Base-by-base conservation (phyloP, 1,140 invertebrate species). In the Zaprionus nigranus region DNA sequence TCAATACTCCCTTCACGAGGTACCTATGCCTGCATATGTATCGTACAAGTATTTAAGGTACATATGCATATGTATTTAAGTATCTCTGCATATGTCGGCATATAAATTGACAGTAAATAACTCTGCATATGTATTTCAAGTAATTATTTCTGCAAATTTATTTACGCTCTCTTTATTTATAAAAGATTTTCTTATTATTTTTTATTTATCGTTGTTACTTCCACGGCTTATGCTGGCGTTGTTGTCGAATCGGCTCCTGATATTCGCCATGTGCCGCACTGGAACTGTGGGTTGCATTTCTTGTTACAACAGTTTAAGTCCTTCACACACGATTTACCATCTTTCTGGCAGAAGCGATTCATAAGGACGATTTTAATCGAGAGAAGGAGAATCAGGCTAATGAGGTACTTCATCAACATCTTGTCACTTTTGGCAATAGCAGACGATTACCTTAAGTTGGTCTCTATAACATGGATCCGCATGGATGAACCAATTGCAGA, bases 241-340 rank as follows among this genome's bases (percentile, higher is more conserved):
- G 6, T 30, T 30, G 28, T 30, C 3, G 24, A 26, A 30, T 30
- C 3, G 26, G 7, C 7, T 30, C 0, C 13, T 11, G 0, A 0
- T 51, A 11, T 12, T 7, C 46, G 17, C 49, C 30, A 46, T 7
- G 12, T 46, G 57, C 57, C 66, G 36, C 67, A 62, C 65, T 36
- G 6, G 11, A 6, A 60, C 4, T 0, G 1, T 1, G 43, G 28
- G 17, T 68, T 57, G 43, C 65, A 68, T 2, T 68, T 58, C 5
- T 30, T 12, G 4, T 17, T 59, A 30, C 65, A 68, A 13, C 65
- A 68, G n/a, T 51, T 22, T 2, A 6, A 7, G 30, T 68, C 22
- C 20, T 59, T 59, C 2, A 20, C n/a, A 6, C 65, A 68, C 2
- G 40, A 43, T 2, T 11, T 11, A 2, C 56, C 56, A 13, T 59